Evolutionary conservation across 2,113 vertebrate species (phyloP).

Genomic region (Polyodon spathula): DNA sequence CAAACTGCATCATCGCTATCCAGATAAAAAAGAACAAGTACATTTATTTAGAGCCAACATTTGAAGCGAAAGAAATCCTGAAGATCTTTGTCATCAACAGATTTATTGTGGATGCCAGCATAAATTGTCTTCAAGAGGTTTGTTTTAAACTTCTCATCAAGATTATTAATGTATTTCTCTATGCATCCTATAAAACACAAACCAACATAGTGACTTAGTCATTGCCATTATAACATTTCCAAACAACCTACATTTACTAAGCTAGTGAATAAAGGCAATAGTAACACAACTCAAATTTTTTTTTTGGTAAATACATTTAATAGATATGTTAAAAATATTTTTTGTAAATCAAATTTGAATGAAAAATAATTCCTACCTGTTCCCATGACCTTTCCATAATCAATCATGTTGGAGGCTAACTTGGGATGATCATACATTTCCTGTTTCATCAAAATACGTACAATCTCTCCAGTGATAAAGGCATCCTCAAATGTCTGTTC

Average conservation of each 20-base stretch:
- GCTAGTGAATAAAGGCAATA: no score
- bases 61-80: slow-evolving; percentile 53
- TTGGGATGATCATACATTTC: slow-evolving; percentile 45
- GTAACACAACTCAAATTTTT: no score
- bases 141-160: slow-evolving; percentile 45
- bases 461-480: slow-evolving; percentile 51
- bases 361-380: slow-evolving; percentile 32
- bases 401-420: slow-evolving; percentile 38
- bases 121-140: slow-evolving; percentile 44
- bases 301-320: no score
- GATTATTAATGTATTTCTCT: slow-evolving; percentile 44
- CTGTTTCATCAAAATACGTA: slow-evolving; percentile 44
- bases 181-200: slow-evolving; percentile 37
- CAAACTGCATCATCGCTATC: background rate
- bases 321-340: no score
- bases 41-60: slow-evolving; percentile 43
- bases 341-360: background rate
- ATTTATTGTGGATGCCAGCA: slow-evolving; percentile 37
- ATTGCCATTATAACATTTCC: no score
- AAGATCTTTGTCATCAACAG: slow-evolving; percentile 46
- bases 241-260: no score
- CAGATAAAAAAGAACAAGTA: background rate
- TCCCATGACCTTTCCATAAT: slow-evolving; percentile 53
- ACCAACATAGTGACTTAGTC: background rate
- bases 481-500: slow-evolving; percentile 50